phyloP scores from a whole-genome alignment of 2,797 vertebrate species.

The Anguilla megastoma region DNA sequence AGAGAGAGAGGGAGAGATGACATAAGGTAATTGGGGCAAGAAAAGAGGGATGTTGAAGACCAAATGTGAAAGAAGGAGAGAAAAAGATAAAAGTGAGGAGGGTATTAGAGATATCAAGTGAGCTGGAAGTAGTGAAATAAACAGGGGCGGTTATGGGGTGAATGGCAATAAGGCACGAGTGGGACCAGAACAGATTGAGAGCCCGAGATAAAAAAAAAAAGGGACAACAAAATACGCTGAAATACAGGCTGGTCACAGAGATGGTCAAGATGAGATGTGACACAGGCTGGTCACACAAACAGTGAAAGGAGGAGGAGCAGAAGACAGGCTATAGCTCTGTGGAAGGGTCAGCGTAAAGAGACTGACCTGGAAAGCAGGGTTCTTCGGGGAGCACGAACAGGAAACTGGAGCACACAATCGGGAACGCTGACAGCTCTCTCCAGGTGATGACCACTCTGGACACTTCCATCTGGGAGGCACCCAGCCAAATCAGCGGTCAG shows the following conservation, averaged over 20 bases:
- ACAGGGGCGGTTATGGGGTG: background rate
- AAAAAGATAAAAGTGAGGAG: conserved; percentile 17
- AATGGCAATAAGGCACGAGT: background rate
- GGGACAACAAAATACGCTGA: background rate
- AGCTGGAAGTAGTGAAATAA: conserved; percentile 4
- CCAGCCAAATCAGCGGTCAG: conserved; percentile 32
- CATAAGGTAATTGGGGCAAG: conserved; percentile 27
- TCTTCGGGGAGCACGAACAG: background rate
- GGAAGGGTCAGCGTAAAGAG: background rate
- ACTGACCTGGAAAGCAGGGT: conserved; percentile 8
- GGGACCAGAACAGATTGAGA: background rate
- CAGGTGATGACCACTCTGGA: conserved; percentile 1
- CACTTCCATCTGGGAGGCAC: background rate
- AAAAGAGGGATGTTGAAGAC: background rate
- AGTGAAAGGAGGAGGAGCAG: background rate
- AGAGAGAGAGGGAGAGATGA: conserved; percentile 16
- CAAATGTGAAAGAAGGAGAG: background rate
- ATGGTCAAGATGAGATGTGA: background rate
- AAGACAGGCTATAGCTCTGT: background rate
- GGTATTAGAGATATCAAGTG: conserved; percentile 4
- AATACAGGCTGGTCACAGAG: background rate
- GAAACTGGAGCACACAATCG: background rate
- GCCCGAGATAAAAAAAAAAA: too few species aligned
- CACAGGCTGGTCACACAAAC: background rate
- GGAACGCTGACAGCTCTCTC: background rate